Evolutionary conservation across 2,888 invertebrate species (phyloP).

Genomic region (Phyllotreta cruciferae): DNA sequence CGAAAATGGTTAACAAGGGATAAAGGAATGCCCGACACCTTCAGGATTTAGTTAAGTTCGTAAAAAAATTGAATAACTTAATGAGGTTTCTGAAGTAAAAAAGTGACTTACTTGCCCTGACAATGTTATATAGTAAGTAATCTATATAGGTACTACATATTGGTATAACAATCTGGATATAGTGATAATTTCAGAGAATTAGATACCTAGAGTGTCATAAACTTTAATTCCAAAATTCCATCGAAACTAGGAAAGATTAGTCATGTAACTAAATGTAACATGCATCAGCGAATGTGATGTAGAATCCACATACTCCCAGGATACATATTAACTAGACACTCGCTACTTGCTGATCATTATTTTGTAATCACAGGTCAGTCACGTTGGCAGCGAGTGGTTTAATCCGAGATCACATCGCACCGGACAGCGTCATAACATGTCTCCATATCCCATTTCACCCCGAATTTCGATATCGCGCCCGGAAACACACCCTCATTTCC

Average conservation of each 20-base stretch:
- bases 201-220: too few relatives aligned
- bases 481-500: constrained; percentile 38
- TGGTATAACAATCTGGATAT: too few relatives aligned
- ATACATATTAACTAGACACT: background rate
- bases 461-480: constrained; percentile 44
- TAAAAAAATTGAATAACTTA: background rate
- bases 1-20: constrained; percentile 42
- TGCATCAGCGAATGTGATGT: background rate
- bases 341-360: constrained; percentile 21
- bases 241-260: too few relatives aligned
- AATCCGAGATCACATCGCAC: constrained; percentile 43
- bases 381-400: constrained; percentile 45
- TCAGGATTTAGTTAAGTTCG: background rate
- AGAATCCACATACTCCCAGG: constrained; percentile 2
- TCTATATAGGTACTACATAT: too few relatives aligned
- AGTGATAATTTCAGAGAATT: too few relatives aligned
- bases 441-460: constrained; percentile 45
- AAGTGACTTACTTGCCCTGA: too few relatives aligned
- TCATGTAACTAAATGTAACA: too few relatives aligned
- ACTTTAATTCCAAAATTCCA: too few relatives aligned
- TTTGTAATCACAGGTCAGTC: constrained; percentile 37
- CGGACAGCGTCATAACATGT: constrained; percentile 41
- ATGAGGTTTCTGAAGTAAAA: too few relatives aligned
- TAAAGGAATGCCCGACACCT: constrained; percentile 21
- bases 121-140: too few relatives aligned